Evolutionary conservation across 2,888 invertebrate species (phyloP), one percentile per base, ranked within the genome.

Genomic region (Stictocephala bisonia): DNA sequence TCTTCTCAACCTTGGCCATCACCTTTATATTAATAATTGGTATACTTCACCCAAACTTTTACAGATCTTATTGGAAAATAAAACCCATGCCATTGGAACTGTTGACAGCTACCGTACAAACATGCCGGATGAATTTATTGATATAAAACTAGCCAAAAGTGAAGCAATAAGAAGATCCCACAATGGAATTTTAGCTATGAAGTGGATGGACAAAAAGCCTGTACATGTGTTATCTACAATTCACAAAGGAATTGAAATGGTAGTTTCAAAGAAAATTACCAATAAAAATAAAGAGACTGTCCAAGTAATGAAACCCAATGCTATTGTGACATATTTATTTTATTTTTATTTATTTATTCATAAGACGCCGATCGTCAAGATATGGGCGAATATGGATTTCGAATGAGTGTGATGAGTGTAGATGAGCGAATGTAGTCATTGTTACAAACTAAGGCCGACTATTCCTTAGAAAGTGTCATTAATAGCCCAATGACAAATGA

Each of bases 211-310:
- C 31, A 58, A 31, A 58, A 58, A 58, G 20, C 29, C 20, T 7
- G 7, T 53, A 11, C 58, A 31, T 1, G 18, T 58, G 29, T 31
- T 58, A 9, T 31, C 18, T 29, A 58, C 58, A 20, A 6, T 29
- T 18, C 58, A 58, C 31, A 31, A 58, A 31, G 58, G 58, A 15
- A 58, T 58, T 26, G 58, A 58, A 31, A 31, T 58, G 58, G 27
- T 31, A 20, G 29, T 31, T 3, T 27, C 15, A 58, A 27, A 58
- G 3, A 27, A 51, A 31, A 31, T 58, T 18, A n/a, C 31, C 15
- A 58, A 20, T 31, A 58, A 20, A 15, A 31, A 31, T 29, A 3
- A 58, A 58, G 13, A 11, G 6, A 6, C 31, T 31, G 31, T 18
- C n/a, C n/a, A n/a, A 31, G n/a, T n/a, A n/a, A 31, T 58, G 15